phyloP scores from a whole-genome alignment of 2,888 invertebrate species.

The Pseudanteris insignis region DNA sequence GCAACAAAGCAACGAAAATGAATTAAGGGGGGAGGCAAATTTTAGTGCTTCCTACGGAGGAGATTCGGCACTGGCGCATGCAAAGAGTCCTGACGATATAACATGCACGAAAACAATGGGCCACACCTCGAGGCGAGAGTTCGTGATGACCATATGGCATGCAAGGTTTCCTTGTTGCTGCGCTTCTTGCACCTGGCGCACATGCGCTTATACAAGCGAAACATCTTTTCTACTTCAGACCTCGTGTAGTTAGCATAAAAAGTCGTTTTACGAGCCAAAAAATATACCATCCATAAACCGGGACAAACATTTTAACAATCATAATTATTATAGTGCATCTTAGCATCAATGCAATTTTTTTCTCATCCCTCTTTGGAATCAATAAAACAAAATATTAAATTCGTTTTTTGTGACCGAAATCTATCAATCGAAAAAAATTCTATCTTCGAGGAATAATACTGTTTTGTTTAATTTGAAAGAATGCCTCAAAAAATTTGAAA shows the following conservation, averaged over 20 bases:
- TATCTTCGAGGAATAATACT: too few species aligned
- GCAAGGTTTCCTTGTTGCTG: constrained; percentile 23
- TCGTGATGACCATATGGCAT: constrained; percentile 42
- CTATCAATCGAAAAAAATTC: too few species aligned
- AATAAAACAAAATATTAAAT: too few species aligned
- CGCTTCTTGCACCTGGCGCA: constrained; percentile 36
- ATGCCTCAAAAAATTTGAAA: too few species aligned
- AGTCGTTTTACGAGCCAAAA: constrained; percentile 1
- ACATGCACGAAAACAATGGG: constrained; percentile 32
- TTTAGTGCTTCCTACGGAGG: constrained; percentile 24
- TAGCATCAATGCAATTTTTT: too few species aligned
- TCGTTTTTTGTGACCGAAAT: too few species aligned
- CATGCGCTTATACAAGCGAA: constrained; percentile 18
- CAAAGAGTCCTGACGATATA: constrained; percentile 25
- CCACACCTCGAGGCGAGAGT: constrained; percentile 35
- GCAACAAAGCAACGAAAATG: constrained; percentile 10
- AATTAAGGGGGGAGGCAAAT: constrained; percentile 10
- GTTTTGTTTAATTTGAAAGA: too few species aligned
- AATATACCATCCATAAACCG: too few species aligned
- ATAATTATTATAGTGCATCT: too few species aligned
- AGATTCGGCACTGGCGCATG: constrained; percentile 8
- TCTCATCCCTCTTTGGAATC: too few species aligned
- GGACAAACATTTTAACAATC: too few species aligned
- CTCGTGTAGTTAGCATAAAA: constrained; percentile 13
- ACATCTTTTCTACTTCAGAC: neutral